phyloP scores from a whole-genome alignment of 2,888 invertebrate species.

The Diaphora mendica region DNA sequence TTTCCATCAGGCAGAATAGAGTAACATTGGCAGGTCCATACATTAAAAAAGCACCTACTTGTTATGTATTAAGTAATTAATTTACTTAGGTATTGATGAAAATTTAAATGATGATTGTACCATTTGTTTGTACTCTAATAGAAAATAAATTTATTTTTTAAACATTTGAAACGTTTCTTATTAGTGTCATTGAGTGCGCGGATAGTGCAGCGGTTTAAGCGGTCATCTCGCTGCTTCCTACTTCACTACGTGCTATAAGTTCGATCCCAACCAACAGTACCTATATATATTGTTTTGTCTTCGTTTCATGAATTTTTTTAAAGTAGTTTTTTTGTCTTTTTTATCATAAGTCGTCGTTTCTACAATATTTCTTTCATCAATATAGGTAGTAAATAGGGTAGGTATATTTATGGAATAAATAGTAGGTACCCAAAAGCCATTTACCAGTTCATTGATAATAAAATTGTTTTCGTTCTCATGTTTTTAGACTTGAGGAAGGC shows the following conservation, averaged over 20 bases:
- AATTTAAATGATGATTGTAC: not conserved
- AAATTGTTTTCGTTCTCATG: constrained; percentile 80
- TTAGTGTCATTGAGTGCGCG: too few species aligned
- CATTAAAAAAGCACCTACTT: not conserved
- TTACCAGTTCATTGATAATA: constrained; percentile 87
- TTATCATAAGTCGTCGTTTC: not conserved
- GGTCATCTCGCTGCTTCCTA: too few species aligned
- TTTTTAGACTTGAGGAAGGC: constrained; percentile 81
- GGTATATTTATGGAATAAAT: not conserved
- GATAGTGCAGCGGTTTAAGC: too few species aligned
- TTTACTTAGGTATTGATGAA: not conserved
- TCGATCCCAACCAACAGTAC: too few species aligned
- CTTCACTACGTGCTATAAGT: too few species aligned
- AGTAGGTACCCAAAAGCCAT: not conserved
- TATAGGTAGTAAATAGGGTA: not conserved
- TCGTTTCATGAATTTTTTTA: too few species aligned
- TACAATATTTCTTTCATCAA: not conserved
- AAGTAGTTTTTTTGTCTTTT: not conserved
- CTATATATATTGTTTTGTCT: too few species aligned
- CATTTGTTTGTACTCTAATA: too few species aligned
- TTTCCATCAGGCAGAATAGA: too few species aligned
- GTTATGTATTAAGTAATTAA: not conserved
- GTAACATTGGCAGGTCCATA: too few species aligned
- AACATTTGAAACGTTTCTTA: too few species aligned
- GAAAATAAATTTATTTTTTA: too few species aligned